Evolutionary conservation across 2,113 vertebrate genomes (phyloP).

Genomic region (Holacanthus passer): DNA sequence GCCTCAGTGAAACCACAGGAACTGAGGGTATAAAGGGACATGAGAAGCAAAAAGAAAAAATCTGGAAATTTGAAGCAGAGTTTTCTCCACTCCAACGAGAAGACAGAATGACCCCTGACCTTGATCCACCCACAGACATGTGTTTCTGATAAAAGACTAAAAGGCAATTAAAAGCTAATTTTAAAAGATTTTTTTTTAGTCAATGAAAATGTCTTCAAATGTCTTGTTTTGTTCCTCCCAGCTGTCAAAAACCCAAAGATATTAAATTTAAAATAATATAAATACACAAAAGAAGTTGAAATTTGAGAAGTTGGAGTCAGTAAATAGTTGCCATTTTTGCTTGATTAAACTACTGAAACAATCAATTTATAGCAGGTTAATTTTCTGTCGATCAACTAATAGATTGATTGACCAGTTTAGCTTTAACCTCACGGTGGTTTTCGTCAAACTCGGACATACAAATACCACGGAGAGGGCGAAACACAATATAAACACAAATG

Average conservation of each 20-base stretch:
- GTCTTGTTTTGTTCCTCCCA: neutral
- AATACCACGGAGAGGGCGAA: neutral
- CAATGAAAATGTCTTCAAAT: neutral
- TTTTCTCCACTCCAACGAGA: neutral
- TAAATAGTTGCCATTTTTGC: too few species aligned
- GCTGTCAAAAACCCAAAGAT: neutral
- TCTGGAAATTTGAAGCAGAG: neutral
- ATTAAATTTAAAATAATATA: neutral
- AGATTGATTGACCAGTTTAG: neutral
- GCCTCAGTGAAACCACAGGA: constrained; percentile 42
- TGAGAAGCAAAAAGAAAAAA: neutral
- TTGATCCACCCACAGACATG: neutral
- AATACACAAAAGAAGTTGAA: neutral
- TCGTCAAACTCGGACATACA: neutral
- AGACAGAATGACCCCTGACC: neutral
- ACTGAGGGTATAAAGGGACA: neutral
- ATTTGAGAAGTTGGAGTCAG: neutral
- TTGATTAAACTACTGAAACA: neutral
- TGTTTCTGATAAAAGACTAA: neutral
- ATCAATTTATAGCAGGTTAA: neutral
- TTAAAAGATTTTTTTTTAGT: neutral
- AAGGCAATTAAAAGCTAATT: too few species aligned
- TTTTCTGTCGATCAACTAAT: neutral
- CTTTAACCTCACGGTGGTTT: neutral
- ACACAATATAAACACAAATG: neutral